Evolutionary conservation across 2,113 vertebrate species (phyloP), one percentile per base, ranked within the genome.

Genomic region (Montifringilla adamsi): DNA sequence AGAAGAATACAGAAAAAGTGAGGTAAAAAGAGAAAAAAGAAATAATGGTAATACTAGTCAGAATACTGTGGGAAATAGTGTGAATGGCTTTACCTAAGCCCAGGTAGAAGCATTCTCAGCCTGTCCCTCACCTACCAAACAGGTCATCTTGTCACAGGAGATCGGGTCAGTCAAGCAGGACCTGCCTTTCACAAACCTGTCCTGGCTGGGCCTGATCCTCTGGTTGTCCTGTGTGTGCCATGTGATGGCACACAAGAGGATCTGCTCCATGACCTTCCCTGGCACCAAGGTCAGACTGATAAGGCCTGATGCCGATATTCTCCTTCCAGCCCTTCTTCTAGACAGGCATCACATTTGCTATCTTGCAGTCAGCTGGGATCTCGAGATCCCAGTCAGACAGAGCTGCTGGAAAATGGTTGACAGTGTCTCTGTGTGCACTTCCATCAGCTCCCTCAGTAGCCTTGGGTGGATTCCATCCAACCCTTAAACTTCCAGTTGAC

Each of bases 151-250:
- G 55, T 75, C 60, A 11, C 3, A 47, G 39, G 28, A 73, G 27
- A 60, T 66, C 15, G 50, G 60, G 50, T 49, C 35, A 2, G 3
- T 58, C 14, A 68, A 13, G 39, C 11, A 74, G 72, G 55, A 59
- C 15, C 31, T 63, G 39, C 31, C 39, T 64, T 58, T 87, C 50
- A 18, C 22, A 64, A 64, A 26, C 24, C 15, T 0, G 0, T 11
- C 44, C 35, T 66, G 72, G 12, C 49, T 74, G 33, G 15, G 28
- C 39, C 43, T 18, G 5, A 24, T 47, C 3, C 19, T n/a, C 23
- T 56, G 17, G 2, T 55, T 82, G 21, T 72, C 18, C 53, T 35
- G 53, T 2, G 11, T 0, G 0, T 68, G 30, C 13, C 0, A 0
- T 13, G 6, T 33, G 24, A 7, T 52, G 46, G 52, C 16, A 6